Percentiles rank a stretch among this genome's conserved stretches.
These are phyloP conservation scores for Psettodes erumei DNA, from an alignment of 2,113 vertebrate genomes.

Conservation along the genomic window DNA sequence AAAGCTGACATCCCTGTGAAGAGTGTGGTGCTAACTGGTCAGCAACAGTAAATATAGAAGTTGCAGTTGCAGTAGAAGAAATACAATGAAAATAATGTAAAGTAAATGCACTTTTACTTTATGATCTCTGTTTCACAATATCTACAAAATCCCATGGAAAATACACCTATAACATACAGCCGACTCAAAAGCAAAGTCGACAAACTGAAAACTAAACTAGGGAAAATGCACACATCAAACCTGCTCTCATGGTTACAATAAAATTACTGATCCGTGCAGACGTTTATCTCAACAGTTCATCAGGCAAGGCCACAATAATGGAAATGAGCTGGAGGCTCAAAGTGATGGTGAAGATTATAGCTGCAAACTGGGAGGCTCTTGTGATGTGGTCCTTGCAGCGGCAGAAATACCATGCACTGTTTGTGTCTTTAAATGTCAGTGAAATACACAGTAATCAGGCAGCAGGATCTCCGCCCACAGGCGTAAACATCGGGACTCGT, in stretches of 20 bases:
- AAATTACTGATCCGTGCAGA: neutral
- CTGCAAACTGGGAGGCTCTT: neutral
- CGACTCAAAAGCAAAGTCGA: neutral
- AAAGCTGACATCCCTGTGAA: neutral
- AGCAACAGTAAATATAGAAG: neutral
- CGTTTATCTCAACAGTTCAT: neutral
- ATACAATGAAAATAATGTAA: neutral
- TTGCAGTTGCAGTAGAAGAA: neutral
- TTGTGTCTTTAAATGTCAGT: neutral
- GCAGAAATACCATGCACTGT: neutral
- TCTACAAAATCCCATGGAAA: conserved; percentile 21
- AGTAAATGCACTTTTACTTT: neutral
- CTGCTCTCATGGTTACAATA: neutral
- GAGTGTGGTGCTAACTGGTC: too few relatives aligned
- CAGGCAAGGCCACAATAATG: neutral
- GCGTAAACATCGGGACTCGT: neutral
- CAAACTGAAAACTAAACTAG: neutral
- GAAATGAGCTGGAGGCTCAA: neutral
- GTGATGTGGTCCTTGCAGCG: neutral
- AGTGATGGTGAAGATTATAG: neutral
- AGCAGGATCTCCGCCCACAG: neutral
- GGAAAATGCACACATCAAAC: neutral
- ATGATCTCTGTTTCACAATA: conserved; percentile 14
- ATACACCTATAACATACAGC: neutral
- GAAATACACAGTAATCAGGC: neutral